Evolutionary conservation across 2,888 invertebrate species (phyloP).

Genomic region (Sclerodermus sp.): DNA sequence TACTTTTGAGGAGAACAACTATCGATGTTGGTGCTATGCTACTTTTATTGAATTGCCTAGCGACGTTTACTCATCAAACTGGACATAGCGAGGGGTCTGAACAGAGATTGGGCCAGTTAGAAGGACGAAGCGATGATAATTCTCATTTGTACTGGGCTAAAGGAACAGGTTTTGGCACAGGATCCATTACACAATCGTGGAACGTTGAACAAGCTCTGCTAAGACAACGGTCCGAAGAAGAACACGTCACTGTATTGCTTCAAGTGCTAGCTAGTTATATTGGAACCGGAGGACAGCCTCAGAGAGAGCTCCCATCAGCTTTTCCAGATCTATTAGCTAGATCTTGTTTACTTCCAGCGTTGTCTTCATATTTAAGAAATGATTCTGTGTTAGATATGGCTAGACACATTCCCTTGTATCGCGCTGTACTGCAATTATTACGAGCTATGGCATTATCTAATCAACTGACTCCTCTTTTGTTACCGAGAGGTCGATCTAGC

Average conservation of each 20-base stretch:
- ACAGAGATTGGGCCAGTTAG: constrained; percentile 44
- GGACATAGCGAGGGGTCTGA: constrained; percentile 59
- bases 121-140: constrained; percentile 64
- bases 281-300: constrained; percentile 68
- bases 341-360: constrained; percentile 84
- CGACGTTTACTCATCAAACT: constrained; percentile 84
- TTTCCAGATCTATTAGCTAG: constrained; percentile 77
- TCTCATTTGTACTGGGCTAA: constrained; percentile 91
- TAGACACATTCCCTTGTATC: constrained; percentile 91
- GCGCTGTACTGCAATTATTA: constrained; percentile 79
- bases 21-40: constrained; percentile 84
- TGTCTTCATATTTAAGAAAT: constrained; percentile 88
- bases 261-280: constrained; percentile 87
- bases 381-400: constrained; percentile 97
- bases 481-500: constrained; percentile 61
- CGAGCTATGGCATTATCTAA: constrained; percentile 72
- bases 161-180: constrained; percentile 95
- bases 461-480: constrained; percentile 66
- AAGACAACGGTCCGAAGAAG: constrained; percentile 88
- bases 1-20: constrained; percentile 74
- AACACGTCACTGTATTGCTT: constrained; percentile 85
- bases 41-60: constrained; percentile 82
- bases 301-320: constrained; percentile 66
- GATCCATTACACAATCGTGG: constrained; percentile 94
- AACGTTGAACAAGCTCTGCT: constrained; percentile 93